phyloP scores from a whole-genome alignment of 2,113 vertebrate species.

The Dissostichus mawsoni region DNA sequence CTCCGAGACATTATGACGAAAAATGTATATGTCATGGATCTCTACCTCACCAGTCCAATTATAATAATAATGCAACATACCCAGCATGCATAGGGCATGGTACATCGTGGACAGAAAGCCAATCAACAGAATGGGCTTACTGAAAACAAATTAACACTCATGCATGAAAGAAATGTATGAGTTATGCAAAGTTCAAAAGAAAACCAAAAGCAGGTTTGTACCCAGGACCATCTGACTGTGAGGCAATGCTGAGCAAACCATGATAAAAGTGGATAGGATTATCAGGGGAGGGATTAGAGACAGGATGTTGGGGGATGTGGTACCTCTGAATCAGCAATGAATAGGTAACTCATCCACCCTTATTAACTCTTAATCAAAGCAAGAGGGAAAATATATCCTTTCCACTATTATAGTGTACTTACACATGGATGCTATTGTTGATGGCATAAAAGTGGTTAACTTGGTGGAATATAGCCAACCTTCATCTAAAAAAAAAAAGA shows the following conservation, averaged over 20 bases:
- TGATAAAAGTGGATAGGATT: constrained; percentile 30
- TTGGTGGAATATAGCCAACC: not conserved
- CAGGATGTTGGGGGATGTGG: constrained; percentile 1
- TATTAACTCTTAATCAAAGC: constrained; percentile 13
- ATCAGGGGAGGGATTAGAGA: constrained; percentile 33
- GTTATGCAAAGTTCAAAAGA: not conserved
- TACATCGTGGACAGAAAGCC: not conserved
- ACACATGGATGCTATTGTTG: not conserved
- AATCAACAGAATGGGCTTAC: not conserved
- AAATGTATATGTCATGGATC: not conserved
- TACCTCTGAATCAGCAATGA: constrained; percentile 24
- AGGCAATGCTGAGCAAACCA: constrained; percentile 11
- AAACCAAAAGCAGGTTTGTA: not conserved
- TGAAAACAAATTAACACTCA: not conserved
- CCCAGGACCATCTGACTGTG: not conserved
- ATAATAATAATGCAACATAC: not conserved
- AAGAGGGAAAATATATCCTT: not conserved
- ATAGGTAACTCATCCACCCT: constrained; percentile 10
- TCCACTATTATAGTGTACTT: not conserved
- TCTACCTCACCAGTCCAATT: too few species aligned
- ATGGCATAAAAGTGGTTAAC: not conserved
- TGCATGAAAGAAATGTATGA: not conserved
- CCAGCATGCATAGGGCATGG: not conserved
- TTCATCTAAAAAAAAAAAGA: not conserved
- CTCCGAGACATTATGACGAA: not conserved